Percentiles rank a stretch among this genome's conserved stretches.
Conservation (phyloP, 1,140 invertebrate genomes). For the Pantala flavescens region DNA sequence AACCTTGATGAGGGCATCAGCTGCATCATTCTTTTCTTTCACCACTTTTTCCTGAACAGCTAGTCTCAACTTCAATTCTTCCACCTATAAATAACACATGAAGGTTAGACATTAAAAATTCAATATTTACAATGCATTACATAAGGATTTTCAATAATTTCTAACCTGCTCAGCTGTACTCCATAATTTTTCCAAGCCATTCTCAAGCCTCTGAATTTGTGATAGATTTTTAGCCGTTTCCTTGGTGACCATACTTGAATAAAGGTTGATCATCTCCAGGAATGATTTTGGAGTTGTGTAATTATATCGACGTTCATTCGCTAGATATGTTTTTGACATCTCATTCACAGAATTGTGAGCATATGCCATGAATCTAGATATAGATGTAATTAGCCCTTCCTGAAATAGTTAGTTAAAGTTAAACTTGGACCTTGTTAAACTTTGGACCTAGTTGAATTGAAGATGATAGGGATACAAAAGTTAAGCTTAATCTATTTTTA, state of each 20-base stretch:
- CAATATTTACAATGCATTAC: background rate
- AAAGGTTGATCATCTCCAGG: slow-evolving; percentile 84
- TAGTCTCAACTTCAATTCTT: slow-evolving; percentile 61
- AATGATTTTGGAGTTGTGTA: slow-evolving; percentile 95
- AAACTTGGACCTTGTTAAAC: slow-evolving; percentile 18
- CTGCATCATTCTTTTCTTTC: slow-evolving; percentile 78
- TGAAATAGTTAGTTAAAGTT: no score
- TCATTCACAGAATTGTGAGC: slow-evolving; percentile 82
- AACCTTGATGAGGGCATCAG: slow-evolving; percentile 78
- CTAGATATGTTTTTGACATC: slow-evolving; percentile 67
- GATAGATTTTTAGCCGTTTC: slow-evolving; percentile 68
- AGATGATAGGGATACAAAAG: no score
- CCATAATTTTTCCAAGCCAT: slow-evolving; percentile 76
- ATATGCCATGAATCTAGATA: slow-evolving; percentile 81
- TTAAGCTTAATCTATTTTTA: no score
- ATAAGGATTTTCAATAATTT: background rate
- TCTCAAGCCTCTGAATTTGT: slow-evolving; percentile 71
- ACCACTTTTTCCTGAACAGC: slow-evolving; percentile 82
- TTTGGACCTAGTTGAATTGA: no score
- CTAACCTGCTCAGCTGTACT: slow-evolving; percentile 67
- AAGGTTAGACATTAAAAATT: background rate
- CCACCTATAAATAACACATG: slow-evolving; percentile 38
- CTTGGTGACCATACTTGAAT: slow-evolving; percentile 65
- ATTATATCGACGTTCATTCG: slow-evolving; percentile 85
- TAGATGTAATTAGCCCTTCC: slow-evolving; percentile 46